Percentiles rank a stretch among this genome's conserved stretches.
Conservation (phyloP, 2,888 invertebrate species). For the Sminthurinus aureus region DNA sequence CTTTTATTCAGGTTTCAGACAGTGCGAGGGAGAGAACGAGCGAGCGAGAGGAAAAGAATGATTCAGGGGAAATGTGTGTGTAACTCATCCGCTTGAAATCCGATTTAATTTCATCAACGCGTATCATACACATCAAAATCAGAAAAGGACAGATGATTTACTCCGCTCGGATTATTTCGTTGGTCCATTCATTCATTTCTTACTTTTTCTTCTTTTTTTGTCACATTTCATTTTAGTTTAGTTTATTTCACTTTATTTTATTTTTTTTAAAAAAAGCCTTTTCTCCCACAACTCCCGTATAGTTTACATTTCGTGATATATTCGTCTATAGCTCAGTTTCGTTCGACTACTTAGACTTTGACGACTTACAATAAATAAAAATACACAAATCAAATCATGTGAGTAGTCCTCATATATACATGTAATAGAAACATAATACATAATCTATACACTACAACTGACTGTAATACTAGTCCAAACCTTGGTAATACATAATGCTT, state of each 20-base stretch:
- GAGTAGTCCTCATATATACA: too few species aligned
- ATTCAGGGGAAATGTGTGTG: constrained; percentile 15
- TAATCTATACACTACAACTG: not conserved
- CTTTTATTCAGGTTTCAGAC: not conserved
- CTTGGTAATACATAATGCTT: too few species aligned
- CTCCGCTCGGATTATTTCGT: constrained; percentile 41
- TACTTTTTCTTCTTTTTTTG: constrained; percentile 15
- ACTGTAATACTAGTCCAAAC: not conserved
- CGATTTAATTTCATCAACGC: constrained; percentile 37
- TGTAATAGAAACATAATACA: not conserved
- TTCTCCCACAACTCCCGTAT: constrained; percentile 16
- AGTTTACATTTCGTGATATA: not conserved
- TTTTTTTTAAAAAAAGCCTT: constrained; percentile 12
- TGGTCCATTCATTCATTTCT: constrained; percentile 15
- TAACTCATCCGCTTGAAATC: constrained; percentile 37
- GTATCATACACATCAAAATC: constrained; percentile 11
- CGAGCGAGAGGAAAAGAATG: constrained; percentile 3
- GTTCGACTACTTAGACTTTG: not conserved
- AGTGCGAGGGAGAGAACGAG: not conserved
- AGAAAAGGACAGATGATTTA: constrained; percentile 43
- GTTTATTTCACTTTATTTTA: not conserved
- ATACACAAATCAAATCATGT: not conserved
- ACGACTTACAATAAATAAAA: not conserved
- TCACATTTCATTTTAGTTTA: constrained; percentile 30
- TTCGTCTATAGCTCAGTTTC: not conserved